phyloP scores from a whole-genome alignment of 2,888 invertebrate genomes.

The Agelastica alni region DNA sequence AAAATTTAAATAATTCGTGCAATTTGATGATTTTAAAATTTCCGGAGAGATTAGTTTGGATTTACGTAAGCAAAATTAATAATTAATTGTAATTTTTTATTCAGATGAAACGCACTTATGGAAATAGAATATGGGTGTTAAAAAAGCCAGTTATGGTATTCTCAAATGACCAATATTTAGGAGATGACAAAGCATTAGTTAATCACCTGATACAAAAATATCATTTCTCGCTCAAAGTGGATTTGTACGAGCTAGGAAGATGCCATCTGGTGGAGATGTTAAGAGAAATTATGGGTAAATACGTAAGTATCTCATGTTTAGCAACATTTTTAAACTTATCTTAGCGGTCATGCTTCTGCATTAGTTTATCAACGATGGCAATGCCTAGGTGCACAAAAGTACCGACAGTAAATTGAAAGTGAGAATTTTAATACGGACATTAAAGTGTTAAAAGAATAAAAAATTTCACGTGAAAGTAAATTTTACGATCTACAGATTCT shows the following conservation, averaged over 20 bases:
- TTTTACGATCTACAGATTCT: no score
- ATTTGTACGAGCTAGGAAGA: conserved; percentile 58
- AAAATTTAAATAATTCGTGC: no score
- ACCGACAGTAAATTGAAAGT: conserved; percentile 17
- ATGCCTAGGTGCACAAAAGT: no score
- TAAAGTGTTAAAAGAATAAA: no score
- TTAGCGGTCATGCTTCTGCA: no score
- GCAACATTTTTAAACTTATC: background rate
- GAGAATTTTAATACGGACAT: no score
- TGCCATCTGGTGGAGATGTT: conserved; percentile 57
- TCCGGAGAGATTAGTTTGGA: no score
- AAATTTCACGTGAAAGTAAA: no score
- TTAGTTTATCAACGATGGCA: no score
- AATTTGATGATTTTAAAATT: no score
- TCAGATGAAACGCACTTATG: conserved; percentile 52
- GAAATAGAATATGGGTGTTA: conserved; percentile 58
- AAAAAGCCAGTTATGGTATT: conserved; percentile 59
- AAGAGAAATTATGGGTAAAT: conserved; percentile 49
- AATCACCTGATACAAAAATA: conserved; percentile 58
- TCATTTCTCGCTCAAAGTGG: conserved; percentile 54
- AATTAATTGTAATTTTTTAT: no score
- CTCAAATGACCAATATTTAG: conserved; percentile 59
- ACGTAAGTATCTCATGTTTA: conserved; percentile 36
- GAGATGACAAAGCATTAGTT: conserved; percentile 60
- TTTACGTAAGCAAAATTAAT: no score